A percentile compares a stretch with the other conserved stretches of the same genome.
Evolutionary conservation across 2,113 vertebrate genomes (phyloP).

Genomic region (Phocoena phocoena): DNA sequence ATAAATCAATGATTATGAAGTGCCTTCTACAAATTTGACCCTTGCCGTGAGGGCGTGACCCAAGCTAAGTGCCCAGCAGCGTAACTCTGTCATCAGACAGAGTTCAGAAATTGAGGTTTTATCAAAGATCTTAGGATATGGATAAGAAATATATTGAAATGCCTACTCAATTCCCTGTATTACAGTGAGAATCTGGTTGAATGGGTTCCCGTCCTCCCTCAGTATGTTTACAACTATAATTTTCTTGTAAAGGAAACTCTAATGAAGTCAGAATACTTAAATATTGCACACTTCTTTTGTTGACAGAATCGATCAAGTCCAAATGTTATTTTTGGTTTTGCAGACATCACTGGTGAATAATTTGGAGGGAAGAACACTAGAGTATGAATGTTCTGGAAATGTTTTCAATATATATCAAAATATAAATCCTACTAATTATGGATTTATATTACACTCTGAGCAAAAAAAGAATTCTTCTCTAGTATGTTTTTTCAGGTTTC

Average conservation of each 20-base stretch:
- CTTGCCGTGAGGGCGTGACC: background rate
- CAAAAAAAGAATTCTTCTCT: background rate
- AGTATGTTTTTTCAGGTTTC: slow-evolving; percentile 10
- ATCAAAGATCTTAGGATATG: background rate
- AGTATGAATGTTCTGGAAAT: slow-evolving; percentile 29
- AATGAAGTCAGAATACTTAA: slow-evolving; percentile 8
- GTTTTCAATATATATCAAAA: background rate
- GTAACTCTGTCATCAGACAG: background rate
- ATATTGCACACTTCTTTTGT: background rate
- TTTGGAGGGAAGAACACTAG: background rate
- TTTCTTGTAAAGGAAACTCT: background rate
- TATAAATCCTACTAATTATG: slow-evolving; percentile 1
- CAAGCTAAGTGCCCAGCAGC: background rate
- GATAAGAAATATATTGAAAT: slow-evolving; percentile 9
- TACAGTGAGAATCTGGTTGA: background rate
- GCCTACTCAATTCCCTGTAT: background rate
- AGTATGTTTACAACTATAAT: background rate
- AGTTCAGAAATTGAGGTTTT: background rate
- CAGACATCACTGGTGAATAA: background rate
- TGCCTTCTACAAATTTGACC: background rate
- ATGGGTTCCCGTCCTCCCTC: background rate
- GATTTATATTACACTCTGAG: background rate
- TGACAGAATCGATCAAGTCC: slow-evolving; percentile 6
- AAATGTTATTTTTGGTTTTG: slow-evolving; percentile 19
- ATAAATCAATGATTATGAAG: slow-evolving; percentile 14